phyloP scores from a whole-genome alignment of 2,888 invertebrate genomes.

The Melinaea marsaeus region DNA sequence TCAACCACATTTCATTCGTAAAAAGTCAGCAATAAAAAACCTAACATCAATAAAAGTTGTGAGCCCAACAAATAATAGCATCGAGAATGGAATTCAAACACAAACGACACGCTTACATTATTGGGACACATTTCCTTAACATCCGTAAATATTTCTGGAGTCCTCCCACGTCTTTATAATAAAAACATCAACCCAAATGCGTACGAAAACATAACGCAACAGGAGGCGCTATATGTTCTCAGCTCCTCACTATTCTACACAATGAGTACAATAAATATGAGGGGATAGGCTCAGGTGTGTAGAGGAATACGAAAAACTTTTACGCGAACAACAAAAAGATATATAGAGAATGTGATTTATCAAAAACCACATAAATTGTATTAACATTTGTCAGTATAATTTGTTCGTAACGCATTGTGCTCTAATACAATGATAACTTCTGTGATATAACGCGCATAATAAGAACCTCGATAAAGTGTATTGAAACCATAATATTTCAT shows the following conservation, averaged over 20 bases:
- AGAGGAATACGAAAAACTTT: slow-evolving; percentile 69
- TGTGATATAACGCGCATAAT: not conserved
- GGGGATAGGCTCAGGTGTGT: slow-evolving; percentile 63
- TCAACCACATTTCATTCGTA: not conserved
- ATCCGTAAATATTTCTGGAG: slow-evolving; percentile 61
- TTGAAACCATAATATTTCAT: no score
- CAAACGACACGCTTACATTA: slow-evolving; percentile 55
- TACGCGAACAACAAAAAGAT: slow-evolving; percentile 70
- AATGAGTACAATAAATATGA: slow-evolving; percentile 41
- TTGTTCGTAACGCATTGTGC: slow-evolving; percentile 3
- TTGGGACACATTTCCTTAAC: slow-evolving; percentile 50
- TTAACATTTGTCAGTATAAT: slow-evolving; percentile 1
- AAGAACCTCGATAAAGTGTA: no score
- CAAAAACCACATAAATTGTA: not conserved
- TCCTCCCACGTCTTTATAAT: slow-evolving; percentile 69
- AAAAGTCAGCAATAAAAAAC: slow-evolving; percentile 15
- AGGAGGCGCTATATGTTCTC: slow-evolving; percentile 67
- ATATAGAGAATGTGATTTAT: slow-evolving; percentile 15
- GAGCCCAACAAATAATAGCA: slow-evolving; percentile 43
- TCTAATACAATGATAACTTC: not conserved
- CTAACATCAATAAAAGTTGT: slow-evolving; percentile 40
- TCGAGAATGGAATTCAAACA: slow-evolving; percentile 44
- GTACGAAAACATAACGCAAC: slow-evolving; percentile 55
- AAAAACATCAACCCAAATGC: slow-evolving; percentile 65
- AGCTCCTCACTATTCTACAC: slow-evolving; percentile 39